phyloP scores from a whole-genome alignment of 2,888 invertebrate genomes.

The Lepidocyrtoides sp. region DNA sequence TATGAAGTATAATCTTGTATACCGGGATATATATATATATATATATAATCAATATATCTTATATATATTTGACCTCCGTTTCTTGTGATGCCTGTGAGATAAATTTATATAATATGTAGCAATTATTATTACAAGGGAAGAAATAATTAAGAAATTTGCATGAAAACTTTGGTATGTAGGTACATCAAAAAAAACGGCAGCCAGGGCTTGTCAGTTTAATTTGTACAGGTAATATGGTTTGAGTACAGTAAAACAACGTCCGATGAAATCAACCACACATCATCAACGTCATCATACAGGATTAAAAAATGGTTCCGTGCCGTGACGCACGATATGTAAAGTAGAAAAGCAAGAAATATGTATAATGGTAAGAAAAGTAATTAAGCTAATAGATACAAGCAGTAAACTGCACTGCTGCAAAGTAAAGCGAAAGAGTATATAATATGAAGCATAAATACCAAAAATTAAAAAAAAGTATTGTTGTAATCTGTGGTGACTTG shows the following conservation, averaged over 20 bases:
- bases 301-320: neutral
- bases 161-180: constrained; percentile 29
- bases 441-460: neutral
- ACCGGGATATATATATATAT: constrained; percentile 26
- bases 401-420: too few relatives aligned
- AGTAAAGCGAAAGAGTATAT: too few relatives aligned
- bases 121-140: constrained; percentile 19
- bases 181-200: constrained; percentile 55
- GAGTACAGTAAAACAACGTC: neutral
- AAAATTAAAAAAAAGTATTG: constrained; percentile 11
- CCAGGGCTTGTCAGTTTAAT: constrained; percentile 74
- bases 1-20: constrained; percentile 35
- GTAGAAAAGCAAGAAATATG: neutral
- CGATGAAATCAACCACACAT: neutral
- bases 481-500: constrained; percentile 48
- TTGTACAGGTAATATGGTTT: constrained; percentile 53
- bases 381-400: too few relatives aligned
- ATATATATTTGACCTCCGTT: constrained; percentile 71
- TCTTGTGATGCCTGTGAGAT: constrained; percentile 79
- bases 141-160: constrained; percentile 47
- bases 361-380: neutral
- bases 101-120: constrained; percentile 40
- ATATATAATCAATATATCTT: constrained; percentile 5
- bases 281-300: constrained; percentile 29
- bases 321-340: constrained; percentile 13